Evolutionary conservation across 2,888 invertebrate species (phyloP), one percentile per base, ranked within the genome.

Genomic region (Helicoverpa assulta): DNA sequence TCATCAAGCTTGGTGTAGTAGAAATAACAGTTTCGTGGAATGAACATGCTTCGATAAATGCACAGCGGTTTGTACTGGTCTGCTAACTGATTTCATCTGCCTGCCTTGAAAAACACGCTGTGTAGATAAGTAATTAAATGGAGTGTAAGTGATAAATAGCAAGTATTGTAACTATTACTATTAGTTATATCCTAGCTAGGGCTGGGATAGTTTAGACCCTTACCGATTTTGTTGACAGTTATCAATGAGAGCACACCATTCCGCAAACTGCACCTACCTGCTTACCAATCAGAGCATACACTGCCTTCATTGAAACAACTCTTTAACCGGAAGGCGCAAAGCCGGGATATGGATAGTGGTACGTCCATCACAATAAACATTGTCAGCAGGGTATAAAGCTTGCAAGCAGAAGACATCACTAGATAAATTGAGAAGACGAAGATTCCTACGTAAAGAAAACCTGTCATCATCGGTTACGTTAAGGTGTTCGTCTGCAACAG

Each of bases 141-240:
- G 53, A 50, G 54, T 33, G 21, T 6, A 18, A 21, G n/a, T 33
- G 33, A 33, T n/a, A 5, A 19, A 50, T 68, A 51, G 56, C 52
- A 53, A 70, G 40, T 21, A 66, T 55, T 43, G 26, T 26, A 4
- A 26, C 2, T 21, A 21, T 26, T 26, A 26, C 26, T 26, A 26
- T 26, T 26, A 26, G 14, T 21, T 50, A 14, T 14, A 16, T 7
- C 40, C 18, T 70, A 26, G 33, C 19, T 76, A 59, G 50, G 40
- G 33, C 19, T 76, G 55, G 50, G 29, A 51, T 76, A 40, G 77
- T 51, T 47, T 50, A 29, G 16, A 6, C 16, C 40, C n/a, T 78
- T 64, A 78, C 16, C 6, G 67, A 7, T 57, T 62, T 78, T 78
- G 76, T 78, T 67, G 51, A 67, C 80, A 80, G 80, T 47, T 61